Evolutionary conservation across 2,797 vertebrate genomes (phyloP).

Genomic region (Chromis chromis): DNA sequence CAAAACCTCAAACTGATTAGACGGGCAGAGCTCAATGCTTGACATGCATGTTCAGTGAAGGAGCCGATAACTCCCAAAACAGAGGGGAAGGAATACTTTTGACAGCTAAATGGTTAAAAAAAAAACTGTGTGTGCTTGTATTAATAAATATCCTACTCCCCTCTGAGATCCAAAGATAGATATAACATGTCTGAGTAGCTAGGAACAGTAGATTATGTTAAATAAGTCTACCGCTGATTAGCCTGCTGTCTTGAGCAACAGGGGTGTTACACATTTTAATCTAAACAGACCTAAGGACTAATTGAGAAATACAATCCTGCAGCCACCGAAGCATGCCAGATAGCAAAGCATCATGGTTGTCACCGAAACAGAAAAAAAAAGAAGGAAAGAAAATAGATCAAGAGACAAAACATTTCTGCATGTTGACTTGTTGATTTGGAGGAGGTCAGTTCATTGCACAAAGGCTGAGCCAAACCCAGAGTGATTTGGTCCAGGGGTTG

Average conservation of each 20-base stretch:
- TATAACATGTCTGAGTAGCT: slow-evolving; percentile 34
- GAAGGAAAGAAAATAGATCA: slow-evolving; percentile 22
- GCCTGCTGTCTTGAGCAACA: slow-evolving; percentile 82
- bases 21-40: slow-evolving; percentile 94
- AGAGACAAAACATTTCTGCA: slow-evolving; percentile 70
- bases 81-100: slow-evolving; percentile 39
- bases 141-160: slow-evolving; percentile 23
- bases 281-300: slow-evolving; percentile 56
- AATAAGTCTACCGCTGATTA: slow-evolving; percentile 55
- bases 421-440: slow-evolving; percentile 80
- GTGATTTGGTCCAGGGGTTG: slow-evolving; percentile 67
- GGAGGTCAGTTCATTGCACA: slow-evolving; percentile 83
- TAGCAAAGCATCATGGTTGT: slow-evolving; percentile 76
- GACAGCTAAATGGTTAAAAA: slow-evolving; percentile 28
- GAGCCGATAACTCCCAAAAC: slow-evolving; percentile 33
- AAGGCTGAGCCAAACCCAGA: slow-evolving; percentile 79
- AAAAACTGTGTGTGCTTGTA: slow-evolving; percentile 22
- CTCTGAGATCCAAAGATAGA: slow-evolving; percentile 51
- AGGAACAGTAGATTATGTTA: slow-evolving; percentile 37
- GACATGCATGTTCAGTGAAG: slow-evolving; percentile 90
- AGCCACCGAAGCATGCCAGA: slow-evolving; percentile 79
- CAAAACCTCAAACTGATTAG: slow-evolving; percentile 96
- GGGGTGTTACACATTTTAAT: slow-evolving; percentile 75
- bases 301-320: slow-evolving; percentile 61
- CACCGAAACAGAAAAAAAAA: slow-evolving; percentile 37